phyloP scores from a whole-genome alignment of 2,888 invertebrate species.

The Clusia tigrina region DNA sequence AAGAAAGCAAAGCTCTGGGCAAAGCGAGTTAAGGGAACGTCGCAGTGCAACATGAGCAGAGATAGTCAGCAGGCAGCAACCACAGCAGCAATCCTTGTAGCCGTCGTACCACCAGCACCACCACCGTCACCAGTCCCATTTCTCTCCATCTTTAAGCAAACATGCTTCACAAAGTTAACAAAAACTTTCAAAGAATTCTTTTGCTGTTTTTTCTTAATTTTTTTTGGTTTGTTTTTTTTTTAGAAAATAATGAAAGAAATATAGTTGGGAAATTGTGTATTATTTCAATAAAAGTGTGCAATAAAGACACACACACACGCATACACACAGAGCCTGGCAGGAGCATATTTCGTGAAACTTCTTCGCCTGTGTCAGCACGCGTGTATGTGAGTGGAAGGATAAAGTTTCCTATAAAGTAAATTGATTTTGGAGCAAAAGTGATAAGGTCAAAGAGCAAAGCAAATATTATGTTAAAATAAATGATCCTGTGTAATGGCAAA shows the following conservation, averaged over 20 bases:
- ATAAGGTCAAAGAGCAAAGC: constrained; percentile 54
- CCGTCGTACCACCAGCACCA: too few species aligned
- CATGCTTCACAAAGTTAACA: background rate
- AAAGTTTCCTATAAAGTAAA: constrained; percentile 31
- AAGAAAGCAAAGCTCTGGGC: background rate
- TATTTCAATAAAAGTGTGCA: background rate
- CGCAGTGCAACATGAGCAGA: too few species aligned
- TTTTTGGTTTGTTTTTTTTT: background rate
- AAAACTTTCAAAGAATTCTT: background rate
- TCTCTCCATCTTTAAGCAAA: background rate
- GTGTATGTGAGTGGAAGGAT: too few species aligned
- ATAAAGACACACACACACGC: background rate
- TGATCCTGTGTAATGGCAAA: background rate
- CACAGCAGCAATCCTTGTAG: too few species aligned
- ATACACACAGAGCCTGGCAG: background rate
- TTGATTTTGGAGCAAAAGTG: constrained; percentile 53
- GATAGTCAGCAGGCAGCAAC: too few species aligned
- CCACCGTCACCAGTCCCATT: too few species aligned
- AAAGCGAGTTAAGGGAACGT: background rate
- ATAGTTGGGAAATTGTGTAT: background rate
- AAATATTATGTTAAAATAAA: constrained; percentile 45
- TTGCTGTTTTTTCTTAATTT: background rate
- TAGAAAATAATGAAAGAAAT: background rate
- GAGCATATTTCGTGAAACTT: too few species aligned
- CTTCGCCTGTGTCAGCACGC: too few species aligned